Evolutionary conservation across 1,140 invertebrate species (phyloP).

Genomic region (Aradophagus sp.): DNA sequence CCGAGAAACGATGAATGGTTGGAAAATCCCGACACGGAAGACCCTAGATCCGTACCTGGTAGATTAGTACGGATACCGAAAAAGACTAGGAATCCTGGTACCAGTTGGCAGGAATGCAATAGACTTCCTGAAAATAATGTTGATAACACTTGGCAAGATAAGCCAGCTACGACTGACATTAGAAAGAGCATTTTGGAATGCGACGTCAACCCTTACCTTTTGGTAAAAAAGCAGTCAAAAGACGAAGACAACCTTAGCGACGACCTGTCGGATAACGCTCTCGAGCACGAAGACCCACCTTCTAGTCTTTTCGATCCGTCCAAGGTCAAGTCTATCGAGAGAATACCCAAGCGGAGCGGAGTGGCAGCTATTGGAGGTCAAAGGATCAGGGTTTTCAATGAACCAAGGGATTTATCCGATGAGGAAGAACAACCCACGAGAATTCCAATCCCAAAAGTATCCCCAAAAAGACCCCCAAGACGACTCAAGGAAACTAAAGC

Average conservation of each 20-base stretch:
- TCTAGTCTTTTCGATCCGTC: conserved; percentile 64
- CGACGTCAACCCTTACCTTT: conserved; percentile 88
- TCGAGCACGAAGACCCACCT: conserved; percentile 66
- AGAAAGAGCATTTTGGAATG: conserved; percentile 86
- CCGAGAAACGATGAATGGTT: conserved; percentile 26
- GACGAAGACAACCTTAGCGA: conserved; percentile 73
- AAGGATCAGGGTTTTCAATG: conserved; percentile 72
- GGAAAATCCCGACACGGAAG: conserved; percentile 13
- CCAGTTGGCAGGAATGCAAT: conserved; percentile 35
- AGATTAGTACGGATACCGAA: conserved; percentile 50
- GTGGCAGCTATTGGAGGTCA: conserved; percentile 74
- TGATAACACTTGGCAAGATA: conserved; percentile 51
- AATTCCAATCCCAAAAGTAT: conserved; percentile 72
- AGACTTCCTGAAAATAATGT: conserved; percentile 11
- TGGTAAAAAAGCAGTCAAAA: conserved; percentile 77
- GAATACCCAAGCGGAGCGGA: conserved; percentile 65
- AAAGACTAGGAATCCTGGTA: conserved; percentile 5
- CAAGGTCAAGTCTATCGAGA: conserved; percentile 72
- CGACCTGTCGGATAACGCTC: conserved; percentile 75
- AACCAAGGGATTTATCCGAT: conserved; percentile 64
- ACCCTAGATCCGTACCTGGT: conserved; percentile 26
- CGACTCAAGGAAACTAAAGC: conserved; percentile 65
- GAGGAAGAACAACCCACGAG: conserved; percentile 62
- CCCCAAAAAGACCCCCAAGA: conserved; percentile 72
- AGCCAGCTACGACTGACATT: conserved; percentile 58